phyloP scores from a whole-genome alignment of 2,888 invertebrate genomes.

The Pasiphila rectangulata region DNA sequence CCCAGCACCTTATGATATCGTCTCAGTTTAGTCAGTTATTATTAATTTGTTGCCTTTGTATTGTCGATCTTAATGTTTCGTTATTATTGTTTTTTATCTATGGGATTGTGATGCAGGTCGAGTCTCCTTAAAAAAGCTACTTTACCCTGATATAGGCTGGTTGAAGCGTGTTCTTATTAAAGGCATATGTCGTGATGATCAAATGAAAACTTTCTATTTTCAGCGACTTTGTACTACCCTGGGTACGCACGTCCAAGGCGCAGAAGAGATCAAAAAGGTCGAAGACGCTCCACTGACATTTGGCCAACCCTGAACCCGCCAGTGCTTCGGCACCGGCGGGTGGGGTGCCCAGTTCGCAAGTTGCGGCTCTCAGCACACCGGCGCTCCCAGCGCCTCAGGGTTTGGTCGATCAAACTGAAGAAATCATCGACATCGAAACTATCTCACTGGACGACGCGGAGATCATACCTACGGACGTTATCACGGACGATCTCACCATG shows the following conservation, averaged over 20 bases:
- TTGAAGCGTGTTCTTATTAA: no score
- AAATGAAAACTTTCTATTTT: conserved; percentile 33
- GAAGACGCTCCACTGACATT: conserved; percentile 59
- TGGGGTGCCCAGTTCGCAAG: conserved; percentile 22
- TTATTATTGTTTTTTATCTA: no score
- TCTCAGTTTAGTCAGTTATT: no score
- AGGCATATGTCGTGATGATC: no score
- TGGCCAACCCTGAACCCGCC: conserved; percentile 26
- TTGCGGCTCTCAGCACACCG: conserved; percentile 13
- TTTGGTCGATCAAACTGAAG: conserved; percentile 2
- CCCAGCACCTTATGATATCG: no score
- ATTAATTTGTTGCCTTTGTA: no score
- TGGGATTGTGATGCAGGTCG: no score
- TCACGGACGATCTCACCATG: not conserved
- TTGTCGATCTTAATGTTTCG: no score
- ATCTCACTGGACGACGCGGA: conserved; percentile 13
- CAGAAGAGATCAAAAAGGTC: conserved; percentile 66
- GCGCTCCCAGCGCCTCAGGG: conserved; percentile 19
- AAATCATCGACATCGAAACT: conserved; percentile 7
- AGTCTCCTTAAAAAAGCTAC: no score
- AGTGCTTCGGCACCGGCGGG: conserved; percentile 17
- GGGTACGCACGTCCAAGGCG: conserved; percentile 65
- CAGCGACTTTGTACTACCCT: conserved; percentile 66
- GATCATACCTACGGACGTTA: conserved; percentile 5
- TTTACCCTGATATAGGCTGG: no score